Evolutionary conservation across 2,797 vertebrate species (phyloP), one percentile per base, ranked within the genome.

Genomic region (Semotilus atromaculatus): DNA sequence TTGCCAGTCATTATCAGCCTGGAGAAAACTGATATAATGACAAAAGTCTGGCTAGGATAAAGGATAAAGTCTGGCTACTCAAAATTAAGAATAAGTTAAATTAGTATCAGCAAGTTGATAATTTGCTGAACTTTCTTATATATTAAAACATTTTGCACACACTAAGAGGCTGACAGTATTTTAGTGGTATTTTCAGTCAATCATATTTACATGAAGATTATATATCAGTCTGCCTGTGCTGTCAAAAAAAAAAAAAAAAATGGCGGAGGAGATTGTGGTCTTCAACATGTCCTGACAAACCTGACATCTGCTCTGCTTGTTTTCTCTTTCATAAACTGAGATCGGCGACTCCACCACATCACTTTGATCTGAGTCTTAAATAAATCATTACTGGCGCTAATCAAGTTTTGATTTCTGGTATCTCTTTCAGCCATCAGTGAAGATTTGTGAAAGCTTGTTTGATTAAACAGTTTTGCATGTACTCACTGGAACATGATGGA

Each of bases 321-420:
- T 64, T 81, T 80, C 7, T 58, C 16, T 76, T 64, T 74, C 34
- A 55, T 75, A 58, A 73, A 80, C 55, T 45, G n/a, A 53, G 74
- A 91, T 90, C 76, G 64, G 55, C 23, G 26, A n/a, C 73, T 77
- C 64, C 85, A 78, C 85, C 62, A 88, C 67, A 88, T 74, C 26
- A 51, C 67, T 90, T 85, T 81, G 43, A 86, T 70, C 75, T 67
- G 43, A 34, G 40, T 62, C 29, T 55, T 88, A 81, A 72, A 87
- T 91, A 87, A 91, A 90, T 93, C 82, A 88, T 74, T 68, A 72
- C 82, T 36, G 31, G 79, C n/a, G 64, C 34, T 88, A 86, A 90
- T 91, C 83, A 91, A 85, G 82, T 71, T 86, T 55, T 87, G 55
- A 82, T 87, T 45, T 75, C 71, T 86, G 83, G 86, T 73, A 87